A percentile compares a stretch with the other conserved stretches of the same genome.
phyloP scores from a whole-genome alignment of 2,888 invertebrate species.

The Cheilosia vernalis region DNA sequence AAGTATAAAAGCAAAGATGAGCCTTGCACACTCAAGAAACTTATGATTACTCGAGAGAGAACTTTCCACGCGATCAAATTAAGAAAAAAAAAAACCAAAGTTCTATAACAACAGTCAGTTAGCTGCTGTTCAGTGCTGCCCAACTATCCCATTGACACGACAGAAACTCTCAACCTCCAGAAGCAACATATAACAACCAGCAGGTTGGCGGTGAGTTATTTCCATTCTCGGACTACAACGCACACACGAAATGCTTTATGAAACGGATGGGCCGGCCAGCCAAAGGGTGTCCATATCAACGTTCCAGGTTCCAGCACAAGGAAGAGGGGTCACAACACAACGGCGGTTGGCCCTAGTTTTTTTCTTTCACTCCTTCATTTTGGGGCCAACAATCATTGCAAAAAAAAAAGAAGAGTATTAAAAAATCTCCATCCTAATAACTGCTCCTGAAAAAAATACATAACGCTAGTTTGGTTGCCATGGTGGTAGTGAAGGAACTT shows the following conservation, averaged over 20 bases:
- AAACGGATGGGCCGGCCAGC: constrained; percentile 27
- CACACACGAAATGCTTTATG: constrained; percentile 31
- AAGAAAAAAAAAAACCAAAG: constrained; percentile 32
- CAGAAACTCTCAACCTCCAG: constrained; percentile 63
- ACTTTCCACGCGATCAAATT: constrained; percentile 50
- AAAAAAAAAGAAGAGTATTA: constrained; percentile 14
- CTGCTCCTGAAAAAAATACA: constrained; percentile 60
- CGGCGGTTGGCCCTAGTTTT: constrained; percentile 58
- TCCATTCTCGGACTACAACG: constrained; percentile 57
- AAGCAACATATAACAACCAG: constrained; percentile 48
- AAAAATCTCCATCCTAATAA: constrained; percentile 63
- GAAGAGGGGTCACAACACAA: constrained; percentile 53
- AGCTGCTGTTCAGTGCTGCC: constrained; percentile 58
- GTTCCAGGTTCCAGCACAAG: constrained; percentile 29
- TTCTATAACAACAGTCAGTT: constrained; percentile 42
- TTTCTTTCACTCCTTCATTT: constrained; percentile 45
- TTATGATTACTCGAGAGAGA: constrained; percentile 58
- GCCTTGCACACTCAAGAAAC: constrained; percentile 57
- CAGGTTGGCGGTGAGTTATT: constrained; percentile 68
- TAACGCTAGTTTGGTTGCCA: constrained; percentile 46
- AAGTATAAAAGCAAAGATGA: constrained; percentile 45
- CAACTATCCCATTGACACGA: constrained; percentile 69
- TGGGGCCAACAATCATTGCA: constrained; percentile 47
- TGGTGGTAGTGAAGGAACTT: constrained; percentile 60
- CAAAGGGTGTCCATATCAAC: constrained; percentile 50